Conservation (phyloP, 2,797 vertebrate species). For the Bradypodion ventrale region DNA sequence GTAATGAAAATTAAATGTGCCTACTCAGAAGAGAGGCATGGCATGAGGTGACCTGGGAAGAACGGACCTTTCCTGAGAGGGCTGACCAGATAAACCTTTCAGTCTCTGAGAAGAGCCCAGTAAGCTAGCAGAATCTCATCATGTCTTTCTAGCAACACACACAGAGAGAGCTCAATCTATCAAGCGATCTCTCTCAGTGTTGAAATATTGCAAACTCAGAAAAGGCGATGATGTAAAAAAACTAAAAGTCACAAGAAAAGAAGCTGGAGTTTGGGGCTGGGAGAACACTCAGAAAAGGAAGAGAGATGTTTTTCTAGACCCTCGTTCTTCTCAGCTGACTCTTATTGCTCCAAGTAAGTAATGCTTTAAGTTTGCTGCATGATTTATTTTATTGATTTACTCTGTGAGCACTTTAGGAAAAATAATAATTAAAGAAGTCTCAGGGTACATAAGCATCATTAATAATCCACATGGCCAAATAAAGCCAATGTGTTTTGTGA, state of each 20-base stretch:
- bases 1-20: neutral
- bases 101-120: neutral
- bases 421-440: conserved; percentile 26
- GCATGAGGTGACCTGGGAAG: neutral
- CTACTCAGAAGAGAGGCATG: neutral
- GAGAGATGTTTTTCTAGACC: neutral
- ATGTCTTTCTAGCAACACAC: neutral
- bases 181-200: too few relatives aligned
- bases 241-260: neutral
- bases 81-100: neutral
- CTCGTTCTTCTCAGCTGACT: neutral
- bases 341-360: conserved; percentile 25
- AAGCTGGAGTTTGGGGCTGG: neutral
- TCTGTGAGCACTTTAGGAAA: conserved; percentile 36
- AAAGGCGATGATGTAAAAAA: neutral
- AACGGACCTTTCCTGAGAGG: neutral
- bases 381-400: conserved; percentile 40
- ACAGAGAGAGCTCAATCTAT: neutral
- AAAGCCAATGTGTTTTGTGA: conserved; percentile 30
- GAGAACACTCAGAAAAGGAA: neutral
- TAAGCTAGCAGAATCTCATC: neutral
- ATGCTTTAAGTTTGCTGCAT: conserved; percentile 36
- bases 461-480: conserved; percentile 33
- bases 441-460: conserved; percentile 27
- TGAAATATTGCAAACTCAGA: neutral